Evolutionary conservation across 2,797 vertebrate genomes (phyloP).

Genomic region (Ibycter americanus): DNA sequence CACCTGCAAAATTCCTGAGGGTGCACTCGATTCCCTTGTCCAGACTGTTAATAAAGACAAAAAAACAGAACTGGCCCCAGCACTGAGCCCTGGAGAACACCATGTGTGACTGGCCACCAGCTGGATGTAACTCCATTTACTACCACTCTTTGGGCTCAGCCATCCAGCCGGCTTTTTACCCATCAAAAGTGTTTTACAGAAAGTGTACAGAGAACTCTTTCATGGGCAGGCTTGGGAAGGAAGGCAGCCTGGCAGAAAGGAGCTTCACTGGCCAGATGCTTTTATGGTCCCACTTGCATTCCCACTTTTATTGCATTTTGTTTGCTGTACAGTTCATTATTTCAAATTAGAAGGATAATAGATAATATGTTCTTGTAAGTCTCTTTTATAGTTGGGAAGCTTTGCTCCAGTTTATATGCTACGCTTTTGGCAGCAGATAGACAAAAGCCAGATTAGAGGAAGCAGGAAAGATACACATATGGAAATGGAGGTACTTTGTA

Average conservation of each 20-base stretch:
- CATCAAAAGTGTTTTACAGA: too few species aligned
- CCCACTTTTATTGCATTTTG: not conserved
- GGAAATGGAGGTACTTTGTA: not conserved
- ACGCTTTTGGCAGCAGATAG: not conserved
- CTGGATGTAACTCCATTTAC: too few species aligned
- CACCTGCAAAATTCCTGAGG: too few species aligned
- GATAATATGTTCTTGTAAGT: not conserved
- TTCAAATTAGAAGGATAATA: not conserved
- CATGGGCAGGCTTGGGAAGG: not conserved
- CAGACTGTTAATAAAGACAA: too few species aligned
- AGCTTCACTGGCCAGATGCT: not conserved
- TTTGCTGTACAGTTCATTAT: not conserved
- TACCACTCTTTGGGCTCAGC: too few species aligned
- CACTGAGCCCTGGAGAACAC: too few species aligned
- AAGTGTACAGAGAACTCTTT: not conserved
- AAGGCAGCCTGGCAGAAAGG: not conserved
- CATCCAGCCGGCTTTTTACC: too few species aligned
- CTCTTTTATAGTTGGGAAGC: not conserved
- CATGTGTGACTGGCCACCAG: too few species aligned
- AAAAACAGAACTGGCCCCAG: too few species aligned
- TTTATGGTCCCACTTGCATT: not conserved
- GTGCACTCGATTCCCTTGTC: too few species aligned
- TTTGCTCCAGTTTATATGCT: not conserved
- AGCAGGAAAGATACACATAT: not conserved
- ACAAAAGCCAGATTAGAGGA: not conserved